Conservation (phyloP, 1,140 invertebrate species). For the Papilio xuthus region DNA sequence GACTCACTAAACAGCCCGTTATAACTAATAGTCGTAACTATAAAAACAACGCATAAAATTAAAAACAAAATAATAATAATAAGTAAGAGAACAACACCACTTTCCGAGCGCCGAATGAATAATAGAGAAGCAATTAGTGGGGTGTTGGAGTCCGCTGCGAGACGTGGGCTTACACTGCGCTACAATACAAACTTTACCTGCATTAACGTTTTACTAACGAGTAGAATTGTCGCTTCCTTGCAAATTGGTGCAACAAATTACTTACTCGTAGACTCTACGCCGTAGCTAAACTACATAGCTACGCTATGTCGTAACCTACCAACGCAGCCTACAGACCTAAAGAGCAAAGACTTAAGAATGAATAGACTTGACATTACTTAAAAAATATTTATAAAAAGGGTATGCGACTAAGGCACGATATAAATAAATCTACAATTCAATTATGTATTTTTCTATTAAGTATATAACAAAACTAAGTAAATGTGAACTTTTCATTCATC, state of each 20-base stretch:
- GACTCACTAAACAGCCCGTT: not conserved
- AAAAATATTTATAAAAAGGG: not conserved
- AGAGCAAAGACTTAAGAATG: not conserved
- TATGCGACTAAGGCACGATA: not conserved
- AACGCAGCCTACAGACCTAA: not conserved
- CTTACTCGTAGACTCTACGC: not conserved
- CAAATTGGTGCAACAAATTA: constrained; percentile 28
- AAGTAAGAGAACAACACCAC: constrained; percentile 26
- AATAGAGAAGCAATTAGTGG: constrained; percentile 30
- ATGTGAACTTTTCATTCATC: not conserved
- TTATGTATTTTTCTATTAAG: not conserved
- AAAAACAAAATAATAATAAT: constrained; percentile 7
- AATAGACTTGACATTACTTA: not conserved
- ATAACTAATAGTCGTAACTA: not conserved
- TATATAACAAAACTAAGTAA: not conserved
- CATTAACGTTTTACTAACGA: constrained; percentile 17
- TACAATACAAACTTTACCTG: constrained; percentile 16
- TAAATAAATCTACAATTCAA: not conserved
- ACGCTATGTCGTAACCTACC: constrained; percentile 3
- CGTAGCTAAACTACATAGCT: not conserved
- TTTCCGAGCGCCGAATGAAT: constrained; percentile 27
- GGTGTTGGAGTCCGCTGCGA: not conserved
- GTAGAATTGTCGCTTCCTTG: constrained; percentile 6
- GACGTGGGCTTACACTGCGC: constrained; percentile 1
- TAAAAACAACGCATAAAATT: not conserved